Base-by-base conservation (phyloP, 64 coral and sea anemone genomes). In the Cladopsammia gracilis region DNA sequence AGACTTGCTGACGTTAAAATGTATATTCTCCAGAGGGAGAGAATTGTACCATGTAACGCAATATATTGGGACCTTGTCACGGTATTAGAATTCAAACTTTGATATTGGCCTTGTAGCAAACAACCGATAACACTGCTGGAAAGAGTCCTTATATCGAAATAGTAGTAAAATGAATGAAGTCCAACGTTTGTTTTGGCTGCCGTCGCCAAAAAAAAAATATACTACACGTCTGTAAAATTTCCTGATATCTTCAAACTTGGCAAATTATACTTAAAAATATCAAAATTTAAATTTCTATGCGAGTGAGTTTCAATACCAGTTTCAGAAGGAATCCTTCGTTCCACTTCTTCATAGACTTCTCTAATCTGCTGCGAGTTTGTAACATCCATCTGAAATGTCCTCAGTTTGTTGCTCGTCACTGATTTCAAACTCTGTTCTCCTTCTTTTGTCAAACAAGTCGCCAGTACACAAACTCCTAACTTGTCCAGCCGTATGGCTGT, bases 361-460 rank as follows among this genome's bases (percentile, higher is more conserved):
- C 18, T 50, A 42, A 78, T 50, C 44, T 78, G 75, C 53, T 78
- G 47, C 7, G 46, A 22, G 45, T 57, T 78, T 57, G 75, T 78
- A 19, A 78, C 75, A 57, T 78, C 75, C 44, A 78, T 49, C 45
- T 52, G 75, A 20, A 78, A 57, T 20, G 16, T 57, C 15, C 18
- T 22, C 0, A 57, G 46, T n/a, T 57, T 18, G 15, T 78, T 43
- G 53, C 75, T 78, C 16, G 47, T 52, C 75, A 24, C 53, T 3
- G 46, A 57, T 11, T 78, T 57, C 12, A 78, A 57, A 25, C 23
- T 57, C 75, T 57, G 43, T 11, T 50, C 53, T 52, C 75, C 75
- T 49, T 49, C 16, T 57, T 78, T 49, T 24, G 75, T 78, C 44
- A 78, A 78, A 78, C 75, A 78, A 49, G 75, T 57, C 14, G 47